These are phyloP conservation scores for Polypterus bichir DNA, from an alignment of 2,113 vertebrate species.

Conservation along the genomic window DNA sequence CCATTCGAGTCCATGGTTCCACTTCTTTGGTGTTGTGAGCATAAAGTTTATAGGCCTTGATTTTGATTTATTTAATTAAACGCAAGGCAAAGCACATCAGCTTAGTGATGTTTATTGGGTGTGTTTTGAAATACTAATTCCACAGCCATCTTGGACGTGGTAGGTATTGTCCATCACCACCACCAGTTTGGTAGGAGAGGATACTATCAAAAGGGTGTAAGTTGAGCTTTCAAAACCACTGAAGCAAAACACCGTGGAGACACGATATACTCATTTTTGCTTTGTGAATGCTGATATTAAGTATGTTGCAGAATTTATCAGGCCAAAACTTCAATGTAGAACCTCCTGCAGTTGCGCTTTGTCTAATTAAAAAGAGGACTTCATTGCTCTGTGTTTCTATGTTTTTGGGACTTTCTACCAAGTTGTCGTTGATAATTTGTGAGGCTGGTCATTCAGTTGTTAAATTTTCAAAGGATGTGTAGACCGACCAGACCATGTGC, in stretches of 20 bases:
- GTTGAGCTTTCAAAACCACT: slow-evolving; percentile 14
- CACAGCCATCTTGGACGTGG: slow-evolving; percentile 15
- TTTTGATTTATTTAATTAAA: slow-evolving; percentile 11
- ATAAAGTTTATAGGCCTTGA: slow-evolving; percentile 11
- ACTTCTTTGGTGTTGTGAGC: slow-evolving; percentile 8
- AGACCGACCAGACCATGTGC: too few relatives aligned
- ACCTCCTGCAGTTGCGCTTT: too few relatives aligned
- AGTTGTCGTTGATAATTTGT: too few relatives aligned
- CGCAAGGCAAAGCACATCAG: slow-evolving; percentile 15
- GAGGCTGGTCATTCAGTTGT: too few relatives aligned
- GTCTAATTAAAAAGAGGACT: too few relatives aligned
- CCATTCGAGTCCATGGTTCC: slow-evolving; percentile 20
- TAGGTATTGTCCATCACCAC: slow-evolving; percentile 15
- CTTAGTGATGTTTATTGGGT: slow-evolving; percentile 7
- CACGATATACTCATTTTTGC: too few relatives aligned
- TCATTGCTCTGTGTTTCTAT: too few relatives aligned
- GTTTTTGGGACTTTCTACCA: too few relatives aligned
- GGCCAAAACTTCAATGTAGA: too few relatives aligned
- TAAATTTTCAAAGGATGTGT: too few relatives aligned
- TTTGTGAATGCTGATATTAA: too few relatives aligned
- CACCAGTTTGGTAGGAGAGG: slow-evolving; percentile 12
- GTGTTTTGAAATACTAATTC: neutral
- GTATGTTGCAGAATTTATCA: too few relatives aligned
- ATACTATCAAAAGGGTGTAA: slow-evolving; percentile 16
- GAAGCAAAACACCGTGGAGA: slow-evolving; percentile 11